A percentile compares a stretch with the other conserved stretches of the same genome.
phyloP scores from a whole-genome alignment of 1,140 invertebrate species.

The Thaumetopoea pityocampa region DNA sequence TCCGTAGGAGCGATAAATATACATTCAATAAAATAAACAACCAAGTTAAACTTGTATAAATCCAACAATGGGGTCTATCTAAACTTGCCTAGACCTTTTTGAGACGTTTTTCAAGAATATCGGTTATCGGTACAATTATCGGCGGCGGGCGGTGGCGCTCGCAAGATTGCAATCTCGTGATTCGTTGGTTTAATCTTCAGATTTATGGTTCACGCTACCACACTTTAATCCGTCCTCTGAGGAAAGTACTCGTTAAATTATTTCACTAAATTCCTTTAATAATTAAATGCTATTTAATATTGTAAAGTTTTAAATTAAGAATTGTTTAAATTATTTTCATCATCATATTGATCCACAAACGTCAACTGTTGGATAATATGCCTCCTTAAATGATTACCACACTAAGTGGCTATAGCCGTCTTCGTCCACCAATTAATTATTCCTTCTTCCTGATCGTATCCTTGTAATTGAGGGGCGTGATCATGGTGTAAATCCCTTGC shows the following conservation, averaged over 20 bases:
- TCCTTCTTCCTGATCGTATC: too few species aligned
- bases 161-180: conserved; percentile 57
- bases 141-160: conserved; percentile 39
- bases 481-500: too few species aligned
- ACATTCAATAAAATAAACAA: conserved; percentile 5
- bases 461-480: too few species aligned
- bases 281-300: neutral
- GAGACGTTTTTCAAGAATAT: conserved; percentile 42
- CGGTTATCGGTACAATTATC: conserved; percentile 60
- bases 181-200: conserved; percentile 61
- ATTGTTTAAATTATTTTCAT: too few species aligned
- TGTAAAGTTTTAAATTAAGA: too few species aligned
- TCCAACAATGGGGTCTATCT: conserved; percentile 15
- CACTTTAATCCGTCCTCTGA: conserved; percentile 29
- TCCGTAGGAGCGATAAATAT: too few species aligned
- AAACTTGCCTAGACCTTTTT: conserved; percentile 41
- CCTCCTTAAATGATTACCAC: too few species aligned
- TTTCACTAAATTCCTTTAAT: conserved; percentile 4
- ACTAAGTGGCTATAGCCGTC: too few species aligned
- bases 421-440: too few species aligned
- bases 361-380: too few species aligned
- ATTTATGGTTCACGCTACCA: conserved; percentile 50
- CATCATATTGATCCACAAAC: too few species aligned
- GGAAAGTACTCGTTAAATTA: conserved; percentile 21
- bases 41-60: conserved; percentile 2